These are phyloP conservation scores for Serripes groenlandicus DNA, from an alignment of 2,888 invertebrate genomes.

Conservation along the genomic window DNA sequence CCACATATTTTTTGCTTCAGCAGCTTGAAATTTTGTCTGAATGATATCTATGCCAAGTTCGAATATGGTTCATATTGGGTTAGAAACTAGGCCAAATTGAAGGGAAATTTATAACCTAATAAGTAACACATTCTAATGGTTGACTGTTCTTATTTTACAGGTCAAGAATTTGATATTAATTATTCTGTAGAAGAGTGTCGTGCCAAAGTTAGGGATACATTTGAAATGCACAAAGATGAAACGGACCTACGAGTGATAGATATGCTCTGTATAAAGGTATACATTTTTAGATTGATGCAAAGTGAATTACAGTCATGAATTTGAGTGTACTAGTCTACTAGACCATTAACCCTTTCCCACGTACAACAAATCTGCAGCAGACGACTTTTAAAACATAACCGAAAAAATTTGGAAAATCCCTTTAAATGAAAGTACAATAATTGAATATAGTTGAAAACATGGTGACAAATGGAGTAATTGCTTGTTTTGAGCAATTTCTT, in stretches of 20 bases:
- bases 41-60: too few species aligned
- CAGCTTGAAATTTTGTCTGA: too few species aligned
- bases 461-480: not conserved
- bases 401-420: not conserved
- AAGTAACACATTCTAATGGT: not conserved
- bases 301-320: not conserved
- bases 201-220: conserved; percentile 92
- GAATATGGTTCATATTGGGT: too few species aligned
- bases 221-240: conserved; percentile 92
- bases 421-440: not conserved
- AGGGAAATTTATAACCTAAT: too few species aligned
- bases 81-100: not conserved
- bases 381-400: not conserved
- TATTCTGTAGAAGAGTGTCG: conserved; percentile 91
- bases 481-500: too few species aligned
- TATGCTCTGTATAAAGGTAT: conserved; percentile 96
- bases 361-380: not conserved
- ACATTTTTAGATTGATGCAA: not conserved
- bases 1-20: too few species aligned
- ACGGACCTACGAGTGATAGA: conserved; percentile 96
- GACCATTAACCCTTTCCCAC: not conserved
- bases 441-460: not conserved
- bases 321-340: too few species aligned
- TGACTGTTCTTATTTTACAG: conserved; percentile 88
- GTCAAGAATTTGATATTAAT: conserved; percentile 94